These are phyloP conservation scores for Pilophorus perplexus DNA, from an alignment of 2,888 invertebrate species.

Conservation along the genomic window DNA sequence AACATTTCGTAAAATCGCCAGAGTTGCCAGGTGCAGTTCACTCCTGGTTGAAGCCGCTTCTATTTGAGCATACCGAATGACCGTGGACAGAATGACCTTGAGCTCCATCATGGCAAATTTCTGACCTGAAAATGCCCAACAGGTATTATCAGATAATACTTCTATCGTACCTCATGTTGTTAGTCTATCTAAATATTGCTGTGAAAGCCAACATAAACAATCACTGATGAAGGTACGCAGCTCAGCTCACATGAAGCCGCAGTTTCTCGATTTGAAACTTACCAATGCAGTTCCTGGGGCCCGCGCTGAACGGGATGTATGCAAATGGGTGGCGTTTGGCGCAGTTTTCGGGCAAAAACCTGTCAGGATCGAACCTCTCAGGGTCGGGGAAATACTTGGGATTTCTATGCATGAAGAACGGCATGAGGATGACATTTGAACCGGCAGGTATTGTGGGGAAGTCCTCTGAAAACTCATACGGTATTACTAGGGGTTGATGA, in stretches of 20 bases:
- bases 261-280: no score
- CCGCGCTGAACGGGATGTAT: constrained; percentile 55
- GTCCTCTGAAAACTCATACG: constrained; percentile 1
- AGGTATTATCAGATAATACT: no score
- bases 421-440: background rate
- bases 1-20: constrained; percentile 3
- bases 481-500: background rate
- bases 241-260: no score
- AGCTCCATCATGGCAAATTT: constrained; percentile 50
- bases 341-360: constrained; percentile 17
- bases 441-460: constrained; percentile 14
- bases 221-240: no score
- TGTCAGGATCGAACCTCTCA: constrained; percentile 11
- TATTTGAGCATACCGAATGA: constrained; percentile 47
- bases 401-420: constrained; percentile 9
- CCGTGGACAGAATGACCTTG: constrained; percentile 48
- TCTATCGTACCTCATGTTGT: no score
- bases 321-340: constrained; percentile 53
- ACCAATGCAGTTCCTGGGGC: constrained; percentile 55
- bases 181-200: no score
- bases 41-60: constrained; percentile 45
- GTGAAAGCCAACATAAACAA: no score
- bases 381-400: constrained; percentile 14
- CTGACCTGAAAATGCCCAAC: constrained; percentile 48
- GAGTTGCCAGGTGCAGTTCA: constrained; percentile 38